These are phyloP conservation scores for Trichonephila clavipes DNA, from an alignment of 1,140 invertebrate species.

Conservation along the genomic window DNA sequence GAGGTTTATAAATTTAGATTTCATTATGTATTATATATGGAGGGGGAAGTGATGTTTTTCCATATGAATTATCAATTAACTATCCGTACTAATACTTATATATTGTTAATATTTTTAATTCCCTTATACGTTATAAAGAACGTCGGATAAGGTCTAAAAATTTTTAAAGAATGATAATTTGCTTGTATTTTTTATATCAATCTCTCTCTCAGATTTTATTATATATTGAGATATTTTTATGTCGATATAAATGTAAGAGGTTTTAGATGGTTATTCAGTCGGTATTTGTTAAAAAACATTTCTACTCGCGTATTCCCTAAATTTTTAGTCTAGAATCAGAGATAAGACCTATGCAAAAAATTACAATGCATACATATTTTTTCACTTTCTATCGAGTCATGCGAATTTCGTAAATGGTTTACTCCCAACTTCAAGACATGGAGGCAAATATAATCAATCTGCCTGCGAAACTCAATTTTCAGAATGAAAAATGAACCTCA, in stretches of 20 bases:
- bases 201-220: background rate
- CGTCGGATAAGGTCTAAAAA: too few relatives aligned
- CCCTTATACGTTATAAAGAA: too few relatives aligned
- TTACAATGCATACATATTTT: background rate
- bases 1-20: too few relatives aligned
- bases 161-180: too few relatives aligned
- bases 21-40: too few relatives aligned
- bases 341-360: background rate
- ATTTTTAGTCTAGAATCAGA: background rate
- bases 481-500: constrained; percentile 23
- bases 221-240: too few relatives aligned
- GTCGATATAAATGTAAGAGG: too few relatives aligned
- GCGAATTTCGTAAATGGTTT: background rate
- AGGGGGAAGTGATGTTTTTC: too few relatives aligned
- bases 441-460: constrained; percentile 36
- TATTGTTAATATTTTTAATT: too few relatives aligned
- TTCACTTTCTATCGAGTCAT: background rate
- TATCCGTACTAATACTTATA: too few relatives aligned
- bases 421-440: background rate
- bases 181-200: too few relatives aligned
- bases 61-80: too few relatives aligned
- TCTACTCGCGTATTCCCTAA: background rate
- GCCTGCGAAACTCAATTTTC: constrained; percentile 13
- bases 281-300: background rate
- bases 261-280: background rate